Base-by-base conservation (phyloP, 2,888 invertebrate genomes). In the Dryococelus australis region DNA sequence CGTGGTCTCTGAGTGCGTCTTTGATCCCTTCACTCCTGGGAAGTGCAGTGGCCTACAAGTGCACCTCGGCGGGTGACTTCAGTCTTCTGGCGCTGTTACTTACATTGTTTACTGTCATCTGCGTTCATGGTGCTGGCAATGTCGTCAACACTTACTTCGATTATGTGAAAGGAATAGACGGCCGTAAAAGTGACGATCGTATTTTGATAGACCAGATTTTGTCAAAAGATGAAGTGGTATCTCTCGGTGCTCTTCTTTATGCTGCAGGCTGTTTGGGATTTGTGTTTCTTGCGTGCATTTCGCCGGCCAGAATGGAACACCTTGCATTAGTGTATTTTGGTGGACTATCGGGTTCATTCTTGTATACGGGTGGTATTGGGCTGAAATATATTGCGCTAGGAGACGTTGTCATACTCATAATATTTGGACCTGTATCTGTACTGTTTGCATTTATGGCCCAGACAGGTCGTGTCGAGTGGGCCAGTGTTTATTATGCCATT, bases 71-170 rank as follows among this genome's bases (percentile, higher is more conserved):
- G 53, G 28, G 35, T 8, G 95, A 96, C 89, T 98, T 98, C 92
- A 97, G 96, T 91, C 95, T 96, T 93, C 93, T 96, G 88, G 95
- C 96, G 0, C 94, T 98, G 89, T 91, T 98, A 84, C 94, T 98
- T 24, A 98, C 98, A 4, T 93, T 97, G 86, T 95, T 97, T 90
- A 98, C 98, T 5, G 96, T 98, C 35, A 94, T 98, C 88, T 97
- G 97, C 0, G 99, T 99, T 5, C 99, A 99, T 92, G 98, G 98
- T 88, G 99, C 99, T 88, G 99, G 98, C 86, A 99, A 99, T 93
- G 96, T 99, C 80, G 98, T 99, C 43, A 99, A 99, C 92, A 99
- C 99, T 0, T 99, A 98, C 92, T 99, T 97, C 92, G 99, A 99
- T 92, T 99, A 97, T 92, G 95, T 97, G 53, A 97, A 97, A 93